Base-by-base conservation (phyloP, 1,140 invertebrate species). In the Dendrolimus punctatus region DNA sequence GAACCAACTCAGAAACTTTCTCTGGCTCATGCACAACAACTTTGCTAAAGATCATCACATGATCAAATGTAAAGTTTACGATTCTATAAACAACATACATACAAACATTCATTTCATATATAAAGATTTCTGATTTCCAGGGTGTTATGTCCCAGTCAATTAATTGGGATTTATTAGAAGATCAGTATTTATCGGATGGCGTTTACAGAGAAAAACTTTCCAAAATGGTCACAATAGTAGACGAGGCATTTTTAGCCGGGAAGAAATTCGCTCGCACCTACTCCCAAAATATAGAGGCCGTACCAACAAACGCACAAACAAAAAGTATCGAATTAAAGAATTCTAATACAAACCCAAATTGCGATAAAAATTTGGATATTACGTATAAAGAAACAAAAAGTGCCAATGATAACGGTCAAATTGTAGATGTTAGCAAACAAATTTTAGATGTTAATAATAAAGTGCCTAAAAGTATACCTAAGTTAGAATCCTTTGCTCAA, bases 121-220 rank as follows among this genome's bases (percentile, higher is more conserved):
- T 0, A 37, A 37, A 37, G 8, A 38, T 4, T 8, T 8, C 6
- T 7, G 6, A 38, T 23, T 66, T 66, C 37, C 80, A 97, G 93
- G 98, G 97, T 50, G 97, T 98, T 6, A 95, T 99, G 92, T 96
- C 96, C 73, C 92, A 93, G 62, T 96, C 97, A 5, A 97, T 99
- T 63, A 94, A 98, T 73, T 99, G 98, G 98, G 90, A 95, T 57
- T 88, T 96, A 58, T 82, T 99, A 53, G 93, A 98, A 87, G 90
- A 91, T 36, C 96, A 99, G 82, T 98, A 97, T 87, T 92, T 93
- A 72, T 91, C 93, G n/a, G 92, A 98, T 84, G 89, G 92, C 53
- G 85, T 90, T 36, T 98, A 95, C 72, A 90, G 93, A 68, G 92
- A 96, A 66, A 94, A 96, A 75, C 88, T 98, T 1, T 91, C 92